Evolutionary conservation across 2,113 vertebrate genomes (phyloP).

Genomic region (Aspiorhynchus laticeps): DNA sequence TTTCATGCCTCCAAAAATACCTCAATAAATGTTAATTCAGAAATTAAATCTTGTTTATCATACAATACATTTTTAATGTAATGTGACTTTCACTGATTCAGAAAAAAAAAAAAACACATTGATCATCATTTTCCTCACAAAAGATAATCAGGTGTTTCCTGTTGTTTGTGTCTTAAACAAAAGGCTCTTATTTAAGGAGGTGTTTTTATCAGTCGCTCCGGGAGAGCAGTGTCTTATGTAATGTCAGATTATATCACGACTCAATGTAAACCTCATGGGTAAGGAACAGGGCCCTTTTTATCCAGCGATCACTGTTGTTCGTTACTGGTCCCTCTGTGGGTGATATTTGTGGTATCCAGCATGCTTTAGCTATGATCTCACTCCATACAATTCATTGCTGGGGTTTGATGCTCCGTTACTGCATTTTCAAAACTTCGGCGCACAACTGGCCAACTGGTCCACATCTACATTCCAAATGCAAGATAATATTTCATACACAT

Average conservation of each 20-base stretch:
- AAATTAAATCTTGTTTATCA: neutral
- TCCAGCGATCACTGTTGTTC: neutral
- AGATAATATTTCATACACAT: constrained; percentile 37
- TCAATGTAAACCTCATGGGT: constrained; percentile 49
- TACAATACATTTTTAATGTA: too few relatives aligned
- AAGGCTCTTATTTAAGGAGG: constrained; percentile 33
- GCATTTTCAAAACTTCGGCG: neutral
- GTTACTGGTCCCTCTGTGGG: constrained; percentile 1
- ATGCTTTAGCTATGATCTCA: constrained; percentile 55
- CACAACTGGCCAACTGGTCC: neutral
- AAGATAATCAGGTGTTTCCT: neutral
- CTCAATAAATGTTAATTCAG: neutral
- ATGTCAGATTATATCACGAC: constrained; percentile 26
- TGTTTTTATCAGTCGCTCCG: constrained; percentile 27
- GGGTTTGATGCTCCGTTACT: neutral
- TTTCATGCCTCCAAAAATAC: too few relatives aligned
- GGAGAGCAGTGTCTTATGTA: constrained; percentile 29
- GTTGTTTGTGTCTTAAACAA: constrained; percentile 12
- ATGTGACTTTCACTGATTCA: neutral
- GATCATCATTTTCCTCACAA: neutral
- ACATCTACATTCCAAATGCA: neutral
- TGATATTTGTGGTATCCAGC: constrained; percentile 52
- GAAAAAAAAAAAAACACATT: neutral
- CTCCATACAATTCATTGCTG: neutral
- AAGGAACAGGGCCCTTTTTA: neutral